Percentiles rank a stretch among this genome's conserved stretches.
Conservation (phyloP, 2,888 invertebrate species). For the Pyrrhia umbra region DNA sequence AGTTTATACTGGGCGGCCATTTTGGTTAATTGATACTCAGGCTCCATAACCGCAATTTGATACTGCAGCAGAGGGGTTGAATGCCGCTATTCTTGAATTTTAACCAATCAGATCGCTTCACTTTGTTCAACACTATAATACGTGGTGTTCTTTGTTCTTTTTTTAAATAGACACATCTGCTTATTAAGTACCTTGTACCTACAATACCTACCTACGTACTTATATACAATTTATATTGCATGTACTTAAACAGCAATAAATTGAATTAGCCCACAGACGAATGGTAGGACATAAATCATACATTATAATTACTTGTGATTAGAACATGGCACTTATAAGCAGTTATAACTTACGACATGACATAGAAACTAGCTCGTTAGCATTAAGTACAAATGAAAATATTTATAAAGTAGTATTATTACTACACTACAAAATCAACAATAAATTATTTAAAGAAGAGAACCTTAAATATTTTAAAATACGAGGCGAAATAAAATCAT, state of each 20-base stretch:
- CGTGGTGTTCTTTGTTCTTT: conserved; percentile 37
- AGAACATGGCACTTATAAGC: conserved; percentile 14
- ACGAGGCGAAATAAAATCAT: background rate
- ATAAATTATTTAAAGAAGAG: no score
- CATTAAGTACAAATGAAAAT: no score
- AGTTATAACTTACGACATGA: conserved; percentile 8
- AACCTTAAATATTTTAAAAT: background rate
- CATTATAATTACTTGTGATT: conserved; percentile 43
- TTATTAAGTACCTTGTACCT: conserved; percentile 2
- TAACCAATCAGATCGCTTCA: conserved; percentile 67
- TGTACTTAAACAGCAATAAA: background rate
- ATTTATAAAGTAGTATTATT: no score
- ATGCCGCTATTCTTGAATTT: conserved; percentile 67
- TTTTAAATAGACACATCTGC: conserved; percentile 36
- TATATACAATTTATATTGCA: background rate
- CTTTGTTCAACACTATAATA: conserved; percentile 52
- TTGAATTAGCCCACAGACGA: conserved; percentile 14
- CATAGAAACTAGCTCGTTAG: conserved; percentile 9
- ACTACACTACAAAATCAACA: no score
- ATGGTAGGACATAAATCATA: conserved; percentile 22
- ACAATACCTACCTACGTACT: background rate
- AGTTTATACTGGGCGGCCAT: conserved; percentile 69
- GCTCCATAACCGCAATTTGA: conserved; percentile 77
- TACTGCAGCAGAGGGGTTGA: conserved; percentile 71
- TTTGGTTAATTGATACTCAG: conserved; percentile 76